phyloP scores from a whole-genome alignment of 2,797 vertebrate genomes.

The Pitangus sulphuratus region DNA sequence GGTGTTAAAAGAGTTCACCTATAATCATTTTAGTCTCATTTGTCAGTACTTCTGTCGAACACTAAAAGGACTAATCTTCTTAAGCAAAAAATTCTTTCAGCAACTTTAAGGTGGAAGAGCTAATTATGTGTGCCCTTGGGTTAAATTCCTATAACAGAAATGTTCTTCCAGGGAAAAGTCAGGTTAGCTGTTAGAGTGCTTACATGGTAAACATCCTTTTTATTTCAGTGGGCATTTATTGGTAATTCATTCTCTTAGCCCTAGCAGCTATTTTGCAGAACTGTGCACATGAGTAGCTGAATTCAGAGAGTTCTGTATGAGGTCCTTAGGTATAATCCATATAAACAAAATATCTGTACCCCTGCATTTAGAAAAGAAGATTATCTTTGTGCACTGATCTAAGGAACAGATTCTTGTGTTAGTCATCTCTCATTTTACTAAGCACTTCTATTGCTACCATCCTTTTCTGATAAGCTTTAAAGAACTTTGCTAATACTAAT shows the following conservation, averaged over 20 bases:
- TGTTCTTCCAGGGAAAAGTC: slow-evolving; percentile 16
- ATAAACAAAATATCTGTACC: not conserved
- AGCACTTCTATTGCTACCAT: not conserved
- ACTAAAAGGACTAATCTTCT: slow-evolving; percentile 80
- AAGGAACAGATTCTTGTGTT: slow-evolving; percentile 12
- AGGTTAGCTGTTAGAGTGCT: not conserved
- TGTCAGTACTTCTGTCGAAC: slow-evolving; percentile 70
- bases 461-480: slow-evolving; percentile 30
- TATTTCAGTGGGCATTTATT: not conserved
- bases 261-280: not conserved
- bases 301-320: not conserved
- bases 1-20: slow-evolving; percentile 60
- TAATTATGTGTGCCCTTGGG: slow-evolving; percentile 48
- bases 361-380: not conserved
- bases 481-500: slow-evolving; percentile 23
- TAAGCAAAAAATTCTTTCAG: slow-evolving; percentile 78
- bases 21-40: slow-evolving; percentile 66
- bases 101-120: slow-evolving; percentile 55
- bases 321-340: not conserved
- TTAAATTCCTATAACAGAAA: slow-evolving; percentile 41
- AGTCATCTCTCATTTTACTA: not conserved
- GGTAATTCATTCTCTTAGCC: not conserved
- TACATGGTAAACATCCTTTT: not conserved
- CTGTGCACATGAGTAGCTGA: not conserved
- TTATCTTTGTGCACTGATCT: not conserved